A percentile compares a stretch with the other conserved stretches of the same genome.
These are phyloP conservation scores for Meles meles DNA, from an alignment of 2,113 vertebrate genomes.

Conservation along the genomic window DNA sequence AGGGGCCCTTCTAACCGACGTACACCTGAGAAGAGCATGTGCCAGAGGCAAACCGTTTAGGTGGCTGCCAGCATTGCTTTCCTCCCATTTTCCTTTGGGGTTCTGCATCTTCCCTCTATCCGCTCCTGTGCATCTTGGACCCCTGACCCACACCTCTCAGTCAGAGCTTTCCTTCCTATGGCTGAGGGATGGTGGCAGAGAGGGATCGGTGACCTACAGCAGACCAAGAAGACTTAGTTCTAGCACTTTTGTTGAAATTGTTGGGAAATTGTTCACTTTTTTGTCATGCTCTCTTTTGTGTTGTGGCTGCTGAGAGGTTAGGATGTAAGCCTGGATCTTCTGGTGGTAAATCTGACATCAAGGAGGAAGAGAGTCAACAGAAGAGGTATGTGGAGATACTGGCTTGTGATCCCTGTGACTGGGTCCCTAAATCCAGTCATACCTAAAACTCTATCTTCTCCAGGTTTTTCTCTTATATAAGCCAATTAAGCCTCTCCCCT, in stretches of 20 bases:
- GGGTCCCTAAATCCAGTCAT: background rate
- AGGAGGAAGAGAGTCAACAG: background rate
- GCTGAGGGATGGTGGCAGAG: background rate
- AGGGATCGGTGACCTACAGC: background rate
- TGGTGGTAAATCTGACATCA: background rate
- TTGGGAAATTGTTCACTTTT: background rate
- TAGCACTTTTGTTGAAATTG: background rate
- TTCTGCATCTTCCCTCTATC: background rate
- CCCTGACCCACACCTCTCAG: background rate
- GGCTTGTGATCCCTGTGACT: background rate
- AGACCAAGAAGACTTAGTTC: background rate
- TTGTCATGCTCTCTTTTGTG: background rate
- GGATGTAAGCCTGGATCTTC: background rate
- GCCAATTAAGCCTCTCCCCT: background rate
- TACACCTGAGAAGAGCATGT: background rate
- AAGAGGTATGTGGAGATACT: background rate
- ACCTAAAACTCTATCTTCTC: background rate
- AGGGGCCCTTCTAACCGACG: accelerated
- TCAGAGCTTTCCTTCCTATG: background rate
- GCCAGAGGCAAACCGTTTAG: too few species aligned
- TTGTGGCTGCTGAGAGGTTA: background rate
- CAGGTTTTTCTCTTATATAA: background rate
- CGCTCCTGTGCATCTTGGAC: background rate
- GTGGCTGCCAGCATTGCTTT: background rate
- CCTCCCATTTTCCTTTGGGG: background rate